phyloP scores from a whole-genome alignment of 1,140 invertebrate genomes.

The Carcinoscorpius rotundicauda region DNA sequence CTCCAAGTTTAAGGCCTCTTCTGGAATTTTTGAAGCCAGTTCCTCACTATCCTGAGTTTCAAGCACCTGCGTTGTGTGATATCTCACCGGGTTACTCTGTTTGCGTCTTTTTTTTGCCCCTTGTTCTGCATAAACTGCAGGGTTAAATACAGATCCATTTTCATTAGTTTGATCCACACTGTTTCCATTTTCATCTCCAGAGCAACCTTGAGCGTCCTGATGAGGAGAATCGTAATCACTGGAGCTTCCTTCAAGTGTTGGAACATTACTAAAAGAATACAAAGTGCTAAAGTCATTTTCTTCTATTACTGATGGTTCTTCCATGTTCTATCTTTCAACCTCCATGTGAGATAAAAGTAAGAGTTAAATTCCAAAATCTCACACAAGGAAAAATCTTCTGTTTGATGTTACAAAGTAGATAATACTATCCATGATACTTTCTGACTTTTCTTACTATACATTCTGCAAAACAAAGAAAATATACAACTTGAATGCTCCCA shows the following conservation, averaged over 20 bases:
- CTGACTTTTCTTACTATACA: too few species aligned
- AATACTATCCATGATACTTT: too few species aligned
- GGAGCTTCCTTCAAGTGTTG: not conserved
- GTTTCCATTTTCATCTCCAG: conserved; percentile 17
- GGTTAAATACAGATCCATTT: conserved; percentile 15
- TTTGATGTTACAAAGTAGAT: too few species aligned
- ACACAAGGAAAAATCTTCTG: too few species aligned
- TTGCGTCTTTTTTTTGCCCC: conserved; percentile 32
- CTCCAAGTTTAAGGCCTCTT: conserved; percentile 14
- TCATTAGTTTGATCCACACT: conserved; percentile 5
- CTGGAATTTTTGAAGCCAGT: conserved; percentile 5
- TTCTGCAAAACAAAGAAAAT: too few species aligned
- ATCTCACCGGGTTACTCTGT: conserved; percentile 31
- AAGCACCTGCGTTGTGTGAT: conserved; percentile 13
- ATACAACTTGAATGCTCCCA: too few species aligned
- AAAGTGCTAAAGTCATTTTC: too few species aligned
- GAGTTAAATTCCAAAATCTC: too few species aligned
- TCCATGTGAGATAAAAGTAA: too few species aligned
- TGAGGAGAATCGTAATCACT: conserved; percentile 11
- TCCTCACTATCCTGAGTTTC: conserved; percentile 14
- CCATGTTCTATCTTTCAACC: too few species aligned
- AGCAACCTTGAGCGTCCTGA: conserved; percentile 7
- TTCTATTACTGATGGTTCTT: too few species aligned
- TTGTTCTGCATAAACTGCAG: conserved; percentile 17
- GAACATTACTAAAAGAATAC: too few species aligned